These are phyloP conservation scores for Antechinus flavipes DNA, from an alignment of 2,113 vertebrate species.

Conservation along the genomic window DNA sequence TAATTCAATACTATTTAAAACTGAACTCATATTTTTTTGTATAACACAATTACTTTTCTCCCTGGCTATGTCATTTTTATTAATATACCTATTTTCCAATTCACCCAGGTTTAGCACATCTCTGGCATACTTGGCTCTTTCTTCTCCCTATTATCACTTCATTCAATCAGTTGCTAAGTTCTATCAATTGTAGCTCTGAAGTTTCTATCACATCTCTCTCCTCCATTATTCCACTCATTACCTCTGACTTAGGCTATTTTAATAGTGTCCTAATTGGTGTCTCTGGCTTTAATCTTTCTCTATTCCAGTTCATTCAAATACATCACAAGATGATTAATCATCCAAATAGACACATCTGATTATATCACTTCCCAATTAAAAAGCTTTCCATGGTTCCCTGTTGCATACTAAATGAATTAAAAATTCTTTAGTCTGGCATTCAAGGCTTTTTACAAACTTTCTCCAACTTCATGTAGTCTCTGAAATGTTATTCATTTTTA, in stretches of 20 bases:
- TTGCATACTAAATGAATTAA: not conserved
- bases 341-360: not conserved
- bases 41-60: not conserved
- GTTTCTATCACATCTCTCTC: not conserved
- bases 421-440: not conserved
- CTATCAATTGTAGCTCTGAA: not conserved
- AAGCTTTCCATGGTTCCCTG: not conserved
- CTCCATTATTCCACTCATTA: not conserved
- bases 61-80: not conserved
- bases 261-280: not conserved
- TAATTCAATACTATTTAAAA: not conserved
- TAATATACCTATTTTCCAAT: not conserved
- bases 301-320: not conserved
- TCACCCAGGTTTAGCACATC: not conserved
- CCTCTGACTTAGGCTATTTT: not conserved
- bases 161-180: constrained; percentile 27
- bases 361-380: not conserved
- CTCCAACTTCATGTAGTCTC: not conserved
- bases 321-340: not conserved
- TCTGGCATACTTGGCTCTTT: not conserved
- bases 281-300: not conserved
- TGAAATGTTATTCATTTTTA: not conserved
- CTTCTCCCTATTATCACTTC: not conserved
- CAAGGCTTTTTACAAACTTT: not conserved
- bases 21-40: not conserved